A percentile compares a stretch with the other conserved stretches of the same genome.
phyloP scores from a whole-genome alignment of 2,888 invertebrate species.

The Ctena decussata region DNA sequence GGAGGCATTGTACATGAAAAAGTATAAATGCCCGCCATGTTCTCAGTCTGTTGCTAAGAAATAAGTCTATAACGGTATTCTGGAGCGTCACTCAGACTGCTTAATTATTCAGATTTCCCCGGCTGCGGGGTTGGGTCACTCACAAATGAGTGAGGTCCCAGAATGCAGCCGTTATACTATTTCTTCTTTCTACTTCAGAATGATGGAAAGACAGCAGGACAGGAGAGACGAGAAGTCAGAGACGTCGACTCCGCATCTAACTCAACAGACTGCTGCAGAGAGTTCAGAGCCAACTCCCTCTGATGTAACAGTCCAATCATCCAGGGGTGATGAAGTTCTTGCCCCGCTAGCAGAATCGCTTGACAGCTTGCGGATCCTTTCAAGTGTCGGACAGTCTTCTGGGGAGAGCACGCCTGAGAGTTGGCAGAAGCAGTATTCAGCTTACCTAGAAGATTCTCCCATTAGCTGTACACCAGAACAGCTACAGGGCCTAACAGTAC shows the following conservation, averaged over 20 bases:
- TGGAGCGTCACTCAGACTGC: too few relatives aligned
- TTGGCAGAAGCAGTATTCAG: neutral
- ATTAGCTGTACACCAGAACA: neutral
- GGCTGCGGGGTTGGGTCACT: too few relatives aligned
- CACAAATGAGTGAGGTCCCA: too few relatives aligned
- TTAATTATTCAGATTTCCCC: too few relatives aligned
- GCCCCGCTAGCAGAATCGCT: too few relatives aligned
- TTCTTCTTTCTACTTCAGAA: neutral
- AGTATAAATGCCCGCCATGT: neutral
- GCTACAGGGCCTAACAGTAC: neutral
- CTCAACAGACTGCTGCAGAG: too few relatives aligned
- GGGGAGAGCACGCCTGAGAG: neutral
- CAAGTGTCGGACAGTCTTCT: neutral
- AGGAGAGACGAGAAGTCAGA: neutral
- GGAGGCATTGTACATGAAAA: neutral
- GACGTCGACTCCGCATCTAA: too few relatives aligned
- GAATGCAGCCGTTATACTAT: neutral
- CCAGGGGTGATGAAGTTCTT: too few relatives aligned
- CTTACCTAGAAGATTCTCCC: neutral
- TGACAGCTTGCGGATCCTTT: neutral
- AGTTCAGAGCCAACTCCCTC: too few relatives aligned
- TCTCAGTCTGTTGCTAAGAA: neutral
- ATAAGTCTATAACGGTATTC: too few relatives aligned
- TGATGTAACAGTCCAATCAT: too few relatives aligned
- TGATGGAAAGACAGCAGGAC: neutral